Evolutionary conservation across 2,888 invertebrate species (phyloP).

Genomic region (Tenthredo mesomela): DNA sequence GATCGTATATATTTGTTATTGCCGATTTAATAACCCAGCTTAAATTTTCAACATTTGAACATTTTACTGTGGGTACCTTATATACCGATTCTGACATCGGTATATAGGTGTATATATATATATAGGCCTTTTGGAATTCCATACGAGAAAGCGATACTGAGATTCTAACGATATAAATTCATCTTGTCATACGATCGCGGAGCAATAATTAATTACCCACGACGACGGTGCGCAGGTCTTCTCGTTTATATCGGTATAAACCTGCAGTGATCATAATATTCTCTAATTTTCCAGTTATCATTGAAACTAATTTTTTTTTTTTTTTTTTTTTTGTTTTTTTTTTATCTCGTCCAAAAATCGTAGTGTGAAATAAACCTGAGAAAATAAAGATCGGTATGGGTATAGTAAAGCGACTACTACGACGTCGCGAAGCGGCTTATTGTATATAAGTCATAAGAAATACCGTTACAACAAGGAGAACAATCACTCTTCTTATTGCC

Average conservation of each 20-base stretch:
- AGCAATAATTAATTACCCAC: neutral
- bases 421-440: neutral
- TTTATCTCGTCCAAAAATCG: no score
- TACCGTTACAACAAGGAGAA: neutral
- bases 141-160: neutral
- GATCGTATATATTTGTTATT: conserved; percentile 2
- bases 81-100: neutral
- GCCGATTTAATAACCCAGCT: conserved; percentile 21
- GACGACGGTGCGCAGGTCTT: neutral
- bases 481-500: neutral
- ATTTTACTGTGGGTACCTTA: neutral
- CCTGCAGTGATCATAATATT: no score
- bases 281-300: no score
- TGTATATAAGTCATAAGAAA: neutral
- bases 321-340: no score
- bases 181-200: neutral
- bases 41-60: neutral
- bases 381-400: neutral
- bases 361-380: neutral
- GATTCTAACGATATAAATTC: neutral
- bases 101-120: no score
- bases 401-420: no score
- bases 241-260: neutral
- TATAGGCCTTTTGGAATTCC: neutral
- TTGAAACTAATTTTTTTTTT: no score